phyloP scores from a whole-genome alignment of 2,113 vertebrate genomes.

The Podarcis muralis region DNA sequence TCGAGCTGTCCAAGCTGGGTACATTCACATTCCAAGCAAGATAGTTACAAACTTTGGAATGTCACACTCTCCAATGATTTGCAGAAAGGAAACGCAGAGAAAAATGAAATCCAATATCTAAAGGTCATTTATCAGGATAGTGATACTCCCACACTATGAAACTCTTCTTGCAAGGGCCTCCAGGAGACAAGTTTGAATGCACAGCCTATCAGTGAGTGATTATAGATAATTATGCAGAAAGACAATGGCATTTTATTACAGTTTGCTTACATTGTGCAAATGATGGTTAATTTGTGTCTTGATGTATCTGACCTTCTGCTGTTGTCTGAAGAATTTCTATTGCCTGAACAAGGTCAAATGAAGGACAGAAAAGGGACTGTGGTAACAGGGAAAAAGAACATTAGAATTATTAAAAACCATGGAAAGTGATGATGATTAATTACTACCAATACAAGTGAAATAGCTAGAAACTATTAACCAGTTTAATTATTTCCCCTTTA shows the following conservation, averaged over 20 bases:
- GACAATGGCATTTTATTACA: neutral
- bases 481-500: slow-evolving; percentile 8
- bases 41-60: neutral
- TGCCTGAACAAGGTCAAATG: neutral
- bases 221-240: neutral
- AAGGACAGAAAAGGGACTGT: neutral
- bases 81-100: neutral
- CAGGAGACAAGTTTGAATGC: neutral
- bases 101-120: neutral
- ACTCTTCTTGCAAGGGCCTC: neutral
- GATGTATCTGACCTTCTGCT: neutral
- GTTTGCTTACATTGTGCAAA: neutral
- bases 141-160: neutral
- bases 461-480: neutral
- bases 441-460: neutral
- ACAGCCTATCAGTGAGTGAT: neutral
- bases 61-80: neutral
- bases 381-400: neutral
- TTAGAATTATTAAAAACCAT: neutral
- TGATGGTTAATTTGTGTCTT: neutral
- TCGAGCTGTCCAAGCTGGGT: neutral
- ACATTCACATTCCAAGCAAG: neutral
- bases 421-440: neutral
- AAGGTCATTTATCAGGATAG: neutral
- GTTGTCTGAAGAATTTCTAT: neutral